Evolutionary conservation across 2,113 vertebrate species (phyloP).

Genomic region (Urocitellus parryii): DNA sequence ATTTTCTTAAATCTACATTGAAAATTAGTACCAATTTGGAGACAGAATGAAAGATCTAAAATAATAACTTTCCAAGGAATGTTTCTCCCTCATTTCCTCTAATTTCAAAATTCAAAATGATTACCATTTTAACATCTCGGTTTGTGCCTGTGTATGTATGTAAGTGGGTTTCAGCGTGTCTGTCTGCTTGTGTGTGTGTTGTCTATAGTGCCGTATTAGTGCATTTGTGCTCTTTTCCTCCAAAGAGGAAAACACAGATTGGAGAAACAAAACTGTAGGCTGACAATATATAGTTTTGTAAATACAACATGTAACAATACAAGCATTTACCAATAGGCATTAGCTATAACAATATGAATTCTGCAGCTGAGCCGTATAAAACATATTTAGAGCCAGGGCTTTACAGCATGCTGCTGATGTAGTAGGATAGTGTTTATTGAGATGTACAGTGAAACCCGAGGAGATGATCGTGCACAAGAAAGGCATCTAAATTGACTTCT

Average conservation of each 20-base stretch:
- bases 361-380: constrained; percentile 74
- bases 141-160: constrained; percentile 12
- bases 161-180: neutral
- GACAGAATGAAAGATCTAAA: constrained; percentile 80
- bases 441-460: constrained; percentile 85
- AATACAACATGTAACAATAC: constrained; percentile 77
- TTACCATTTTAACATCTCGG: constrained; percentile 73
- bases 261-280: constrained; percentile 73
- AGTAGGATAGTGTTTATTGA: constrained; percentile 85
- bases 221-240: constrained; percentile 71
- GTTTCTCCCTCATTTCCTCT: constrained; percentile 79
- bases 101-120: constrained; percentile 81
- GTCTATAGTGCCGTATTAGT: constrained; percentile 67
- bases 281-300: constrained; percentile 83
- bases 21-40: constrained; percentile 81
- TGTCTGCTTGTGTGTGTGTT: constrained; percentile 50
- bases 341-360: constrained; percentile 80
- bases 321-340: constrained; percentile 80
- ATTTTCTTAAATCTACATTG: constrained; percentile 77
- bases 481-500: constrained; percentile 89
- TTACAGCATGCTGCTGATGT: constrained; percentile 74
- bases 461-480: constrained; percentile 83
- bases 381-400: constrained; percentile 78
- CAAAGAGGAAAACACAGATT: constrained; percentile 76
- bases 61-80: constrained; percentile 76